Base-by-base conservation (phyloP, 2,113 vertebrate species). In the Quiscalus mexicanus region DNA sequence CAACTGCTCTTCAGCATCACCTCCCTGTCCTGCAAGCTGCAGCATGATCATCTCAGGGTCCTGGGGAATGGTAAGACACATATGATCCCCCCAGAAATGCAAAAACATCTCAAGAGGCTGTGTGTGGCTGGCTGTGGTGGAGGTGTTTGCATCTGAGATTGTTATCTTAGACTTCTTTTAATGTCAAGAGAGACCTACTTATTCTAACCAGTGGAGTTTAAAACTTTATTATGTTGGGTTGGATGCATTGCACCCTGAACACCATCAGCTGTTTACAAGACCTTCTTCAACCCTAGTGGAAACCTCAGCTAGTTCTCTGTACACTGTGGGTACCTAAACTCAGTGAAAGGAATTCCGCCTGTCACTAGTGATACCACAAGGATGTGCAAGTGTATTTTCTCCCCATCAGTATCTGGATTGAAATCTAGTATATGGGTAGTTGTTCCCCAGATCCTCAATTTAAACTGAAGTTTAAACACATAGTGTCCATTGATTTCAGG, bases 51-150 rank as follows among this genome's bases (percentile, higher is more conserved):
- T 73, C 63, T 79, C 62, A 41, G 20, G 25, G 1, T 59, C 80
- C 93, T 81, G 64, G 52, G 56, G 71, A 86, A 93, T 59, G 92
- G 79, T 95, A 97, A 94, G 90, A 86, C 18, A 69, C 21, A 69
- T 21, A 64, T 8, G 18, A 85, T 33, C 42, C 19, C 58, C 50
- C 4, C 9, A 58, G 50, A 82, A 89, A 85, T 35, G 18, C 45
- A 52, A 87, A 85, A 85, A 39, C 25, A 30, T 73, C 37, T 87
- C 41, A 67, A 52, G 62, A 71, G 35, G 31, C 45, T 75, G 19
- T 39, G 18, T 35, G 52, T 75, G 33, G 33, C 58, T 82, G 30
- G 39, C 56, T 75, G 2, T 31, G 23, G 23, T 21, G 30, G 41
- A 53, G 28, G 7, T 76, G n/a, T 86, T 90, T 69, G n/a, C 44